These are phyloP conservation scores for Dreissena polymorpha DNA, from an alignment of 1,140 invertebrate genomes.

Conservation along the genomic window DNA sequence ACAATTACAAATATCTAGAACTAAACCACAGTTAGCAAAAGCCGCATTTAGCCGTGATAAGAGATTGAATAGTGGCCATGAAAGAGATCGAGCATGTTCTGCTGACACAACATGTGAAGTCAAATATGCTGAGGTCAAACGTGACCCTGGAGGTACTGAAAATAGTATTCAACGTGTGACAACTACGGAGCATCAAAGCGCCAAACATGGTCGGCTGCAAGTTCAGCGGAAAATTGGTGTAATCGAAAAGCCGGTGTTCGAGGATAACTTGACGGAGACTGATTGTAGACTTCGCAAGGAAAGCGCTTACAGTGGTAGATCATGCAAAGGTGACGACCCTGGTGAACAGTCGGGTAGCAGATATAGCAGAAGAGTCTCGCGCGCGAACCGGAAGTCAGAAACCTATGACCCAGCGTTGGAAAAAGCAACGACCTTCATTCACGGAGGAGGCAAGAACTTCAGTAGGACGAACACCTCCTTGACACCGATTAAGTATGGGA, in stretches of 20 bases:
- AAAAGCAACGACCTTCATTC: slow-evolving; percentile 47
- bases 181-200: not conserved
- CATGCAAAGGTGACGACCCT: not conserved
- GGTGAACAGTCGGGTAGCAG: not conserved
- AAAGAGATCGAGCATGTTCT: not conserved
- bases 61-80: not conserved
- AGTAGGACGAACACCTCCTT: slow-evolving; percentile 41
- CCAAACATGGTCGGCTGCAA: not conserved
- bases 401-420: slow-evolving; percentile 43
- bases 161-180: no score
- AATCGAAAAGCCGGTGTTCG: not conserved
- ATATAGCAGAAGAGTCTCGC: not conserved
- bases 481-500: slow-evolving; percentile 35
- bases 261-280: not conserved
- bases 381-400: slow-evolving; percentile 28
- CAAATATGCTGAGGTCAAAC: no score
- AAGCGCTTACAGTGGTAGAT: slow-evolving; percentile 4
- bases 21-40: not conserved
- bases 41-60: not conserved
- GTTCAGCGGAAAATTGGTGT: not conserved
- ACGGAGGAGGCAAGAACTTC: slow-evolving; percentile 51
- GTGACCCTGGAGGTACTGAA: no score
- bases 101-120: no score
- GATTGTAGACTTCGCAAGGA: not conserved
- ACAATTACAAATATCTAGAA: no score